Evolutionary conservation across 2,113 vertebrate genomes (phyloP).

Genomic region (Camelus bactrianus): DNA sequence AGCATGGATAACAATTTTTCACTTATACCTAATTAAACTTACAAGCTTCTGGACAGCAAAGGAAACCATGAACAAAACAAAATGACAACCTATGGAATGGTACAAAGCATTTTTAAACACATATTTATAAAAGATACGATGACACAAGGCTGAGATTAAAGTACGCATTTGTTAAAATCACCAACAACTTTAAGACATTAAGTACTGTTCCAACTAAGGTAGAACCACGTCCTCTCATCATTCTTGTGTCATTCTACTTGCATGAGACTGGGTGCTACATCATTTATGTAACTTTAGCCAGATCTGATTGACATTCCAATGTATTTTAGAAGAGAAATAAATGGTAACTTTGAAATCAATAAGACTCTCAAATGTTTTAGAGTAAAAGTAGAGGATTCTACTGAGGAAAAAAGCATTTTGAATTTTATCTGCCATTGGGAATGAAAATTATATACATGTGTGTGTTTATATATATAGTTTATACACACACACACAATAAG

Average conservation of each 20-base stretch:
- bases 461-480: no score
- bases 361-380: not conserved
- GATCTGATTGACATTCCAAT: not conserved
- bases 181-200: not conserved
- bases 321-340: slow-evolving; percentile 6
- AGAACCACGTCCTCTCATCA: not conserved
- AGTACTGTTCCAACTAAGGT: not conserved
- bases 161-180: not conserved
- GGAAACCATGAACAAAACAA: no score
- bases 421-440: not conserved
- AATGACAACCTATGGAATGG: no score
- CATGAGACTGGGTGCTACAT: not conserved
- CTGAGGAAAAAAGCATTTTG: not conserved
- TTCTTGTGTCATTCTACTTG: not conserved
- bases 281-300: not conserved
- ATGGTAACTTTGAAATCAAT: not conserved
- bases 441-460: not conserved
- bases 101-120: not conserved
- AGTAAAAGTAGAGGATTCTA: not conserved
- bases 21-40: no score
- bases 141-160: not conserved
- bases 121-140: not conserved
- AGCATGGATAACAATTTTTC: no score
- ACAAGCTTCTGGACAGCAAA: no score
- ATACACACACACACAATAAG: not conserved